These are phyloP conservation scores for Chironex yamaguchii DNA, from an alignment of 30 jellyfish, hydroid and myxozoan genomes.

Conservation along the genomic window DNA sequence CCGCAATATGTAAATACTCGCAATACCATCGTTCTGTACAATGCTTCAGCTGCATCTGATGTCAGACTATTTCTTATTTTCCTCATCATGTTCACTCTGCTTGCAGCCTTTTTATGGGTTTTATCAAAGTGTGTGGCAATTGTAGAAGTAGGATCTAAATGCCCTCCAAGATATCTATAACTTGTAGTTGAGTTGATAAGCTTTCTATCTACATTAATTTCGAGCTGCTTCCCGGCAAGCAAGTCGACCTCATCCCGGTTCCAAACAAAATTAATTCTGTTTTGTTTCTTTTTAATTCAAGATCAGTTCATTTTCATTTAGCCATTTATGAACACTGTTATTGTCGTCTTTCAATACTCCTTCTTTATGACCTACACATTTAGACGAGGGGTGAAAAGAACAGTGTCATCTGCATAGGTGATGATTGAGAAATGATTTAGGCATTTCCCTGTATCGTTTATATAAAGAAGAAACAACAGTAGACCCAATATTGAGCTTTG, in stretches of 20 bases:
- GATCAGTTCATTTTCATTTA: slow-evolving; percentile 28
- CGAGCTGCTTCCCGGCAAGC: slow-evolving; percentile 48
- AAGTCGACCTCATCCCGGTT: slow-evolving; percentile 30
- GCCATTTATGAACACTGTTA: slow-evolving; percentile 5
- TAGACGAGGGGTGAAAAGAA: slow-evolving; percentile 48
- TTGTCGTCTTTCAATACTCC: slow-evolving; percentile 13
- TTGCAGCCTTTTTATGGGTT: no score
- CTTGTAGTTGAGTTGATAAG: slow-evolving; percentile 20
- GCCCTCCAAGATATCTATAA: slow-evolving; percentile 52
- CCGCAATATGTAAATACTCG: slow-evolving; percentile 60
- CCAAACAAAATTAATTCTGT: slow-evolving; percentile 35
- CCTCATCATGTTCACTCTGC: slow-evolving; percentile 70
- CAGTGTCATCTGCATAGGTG: slow-evolving; percentile 67
- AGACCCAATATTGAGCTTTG: slow-evolving; percentile 68
- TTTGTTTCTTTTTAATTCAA: slow-evolving; percentile 23
- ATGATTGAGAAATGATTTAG: slow-evolving; percentile 8
- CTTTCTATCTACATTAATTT: slow-evolving; percentile 22
- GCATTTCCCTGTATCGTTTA: neutral
- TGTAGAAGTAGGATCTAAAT: slow-evolving; percentile 59
- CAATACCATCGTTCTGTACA: slow-evolving; percentile 50
- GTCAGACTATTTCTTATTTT: slow-evolving; percentile 15
- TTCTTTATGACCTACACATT: slow-evolving; percentile 10
- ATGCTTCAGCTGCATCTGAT: slow-evolving; percentile 66
- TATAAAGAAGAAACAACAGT: slow-evolving; percentile 10
- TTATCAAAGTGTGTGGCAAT: no score